Evolutionary conservation across 2,797 vertebrate species (phyloP).

Genomic region (Thaleichthys pacificus): DNA sequence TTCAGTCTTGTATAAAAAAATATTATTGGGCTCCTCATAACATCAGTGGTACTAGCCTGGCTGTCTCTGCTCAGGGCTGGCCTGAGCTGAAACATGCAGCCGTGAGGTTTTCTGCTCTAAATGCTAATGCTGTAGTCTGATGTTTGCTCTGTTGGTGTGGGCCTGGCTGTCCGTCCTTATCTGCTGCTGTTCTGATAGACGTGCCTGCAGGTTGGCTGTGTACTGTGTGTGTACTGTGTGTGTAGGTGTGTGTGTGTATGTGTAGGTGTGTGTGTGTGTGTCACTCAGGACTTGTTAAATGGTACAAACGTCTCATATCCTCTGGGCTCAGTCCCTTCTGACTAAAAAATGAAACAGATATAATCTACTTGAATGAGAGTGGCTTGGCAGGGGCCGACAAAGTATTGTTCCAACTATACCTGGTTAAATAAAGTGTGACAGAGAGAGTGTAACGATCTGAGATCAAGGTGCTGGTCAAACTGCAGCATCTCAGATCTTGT

Average conservation of each 20-base stretch:
- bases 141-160: slow-evolving; percentile 56
- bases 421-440: no score
- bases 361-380: no score
- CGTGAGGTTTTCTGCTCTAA: slow-evolving; percentile 59
- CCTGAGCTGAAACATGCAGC: slow-evolving; percentile 51
- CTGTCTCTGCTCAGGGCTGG: slow-evolving; percentile 30
- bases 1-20: neutral
- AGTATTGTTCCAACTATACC: no score
- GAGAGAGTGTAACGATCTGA: no score
- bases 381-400: no score
- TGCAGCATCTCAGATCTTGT: neutral
- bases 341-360: no score
- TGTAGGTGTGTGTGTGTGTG: slow-evolving; percentile 20
- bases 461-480: no score
- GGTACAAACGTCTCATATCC: slow-evolving; percentile 27
- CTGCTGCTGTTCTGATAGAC: slow-evolving; percentile 55
- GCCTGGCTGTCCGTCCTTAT: slow-evolving; percentile 45
- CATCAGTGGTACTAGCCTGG: no score
- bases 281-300: slow-evolving; percentile 35
- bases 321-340: no score
- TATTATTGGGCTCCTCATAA: no score
- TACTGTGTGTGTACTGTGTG: slow-evolving; percentile 8
- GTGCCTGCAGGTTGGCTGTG: slow-evolving; percentile 48
- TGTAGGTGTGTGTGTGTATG: slow-evolving; percentile 16
- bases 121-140: slow-evolving; percentile 64